Evolutionary conservation across 2,113 vertebrate genomes (phyloP), one percentile per base, ranked within the genome.

Genomic region (Galemys pyrenaicus): DNA sequence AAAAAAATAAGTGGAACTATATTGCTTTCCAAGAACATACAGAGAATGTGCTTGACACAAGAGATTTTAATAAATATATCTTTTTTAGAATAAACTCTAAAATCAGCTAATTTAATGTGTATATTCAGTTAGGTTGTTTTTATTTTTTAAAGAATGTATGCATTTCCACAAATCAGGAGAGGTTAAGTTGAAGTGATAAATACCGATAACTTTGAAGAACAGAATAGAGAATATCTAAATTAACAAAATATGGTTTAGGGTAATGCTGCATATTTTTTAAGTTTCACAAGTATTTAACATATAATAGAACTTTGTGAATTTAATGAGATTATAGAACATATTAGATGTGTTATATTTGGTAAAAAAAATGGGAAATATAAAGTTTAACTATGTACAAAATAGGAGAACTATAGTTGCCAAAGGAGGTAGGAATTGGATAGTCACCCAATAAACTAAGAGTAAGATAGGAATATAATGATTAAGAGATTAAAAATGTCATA

Each of bases 401-500:
- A 65, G 84, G 6, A 84, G 10, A 35, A 15, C 7, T 87, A 11
- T 91, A 37, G 32, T 87, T 89, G 22, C 8, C 13, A 49, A 89
- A 92, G n/a, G 5, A 93, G 24, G 49, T 70, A 83, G 35, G 8
- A 79, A 93, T 81, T 87, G 30, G 37, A 41, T 4, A 85, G 15
- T 41, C 85, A 30, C 22, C 26, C 86, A 32, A 73, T 67, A 70
- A 94, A 80, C 24, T 80, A 89, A 81, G 24, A 51, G 13, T 39
- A 88, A 92, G 10, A 32, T 35, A 58, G 1, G 3, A 51, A 22
- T 70, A 24, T 32, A 65, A 83, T 89, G 62, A 96, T 39, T 94
- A 67, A 89, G 13, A 81, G 75, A 46, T 80, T 89, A 80, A 74
- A 94, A 79, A 15, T 74, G n/a, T 94, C 81, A 71, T 15, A 4